A percentile compares a stretch with the other conserved stretches of the same genome.
Conservation (phyloP, 2,888 invertebrate species). For the Drosophila mayaguana region DNA sequence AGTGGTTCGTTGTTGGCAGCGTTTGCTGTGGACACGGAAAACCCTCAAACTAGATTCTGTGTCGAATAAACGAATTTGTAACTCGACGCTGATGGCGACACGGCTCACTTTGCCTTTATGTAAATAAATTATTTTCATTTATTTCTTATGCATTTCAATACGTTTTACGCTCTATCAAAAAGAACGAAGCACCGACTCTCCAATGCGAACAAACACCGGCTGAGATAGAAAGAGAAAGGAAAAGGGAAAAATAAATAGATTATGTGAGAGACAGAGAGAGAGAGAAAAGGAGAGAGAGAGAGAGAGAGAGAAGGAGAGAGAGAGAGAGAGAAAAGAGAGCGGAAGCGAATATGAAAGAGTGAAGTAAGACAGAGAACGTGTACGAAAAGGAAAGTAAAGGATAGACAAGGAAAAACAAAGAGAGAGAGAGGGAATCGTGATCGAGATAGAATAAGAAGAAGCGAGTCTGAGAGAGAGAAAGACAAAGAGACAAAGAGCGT, state of each 20-base stretch:
- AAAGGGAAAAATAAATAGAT: too few species aligned
- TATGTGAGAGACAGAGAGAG: background rate
- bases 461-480: background rate
- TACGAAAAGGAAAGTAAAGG: too few species aligned
- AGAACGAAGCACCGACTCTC: constrained; percentile 14
- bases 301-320: background rate
- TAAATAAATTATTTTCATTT: constrained; percentile 14
- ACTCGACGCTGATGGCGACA: constrained; percentile 50
- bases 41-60: constrained; percentile 17
- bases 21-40: constrained; percentile 16
- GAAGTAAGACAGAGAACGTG: too few species aligned
- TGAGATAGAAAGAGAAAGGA: too few species aligned
- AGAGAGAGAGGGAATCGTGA: background rate
- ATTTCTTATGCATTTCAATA: constrained; percentile 46
- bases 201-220: background rate
- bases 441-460: too few species aligned
- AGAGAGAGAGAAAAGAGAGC: too few species aligned
- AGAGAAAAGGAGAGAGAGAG: background rate
- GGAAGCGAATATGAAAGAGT: too few species aligned
- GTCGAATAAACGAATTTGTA: constrained; percentile 58
- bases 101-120: constrained; percentile 46
- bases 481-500: too few species aligned
- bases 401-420: background rate
- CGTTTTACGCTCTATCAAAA: constrained; percentile 13
- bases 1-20: constrained; percentile 18